These are phyloP conservation scores for Dioctria rufipes DNA, from an alignment of 2,888 invertebrate species.

Conservation along the genomic window DNA sequence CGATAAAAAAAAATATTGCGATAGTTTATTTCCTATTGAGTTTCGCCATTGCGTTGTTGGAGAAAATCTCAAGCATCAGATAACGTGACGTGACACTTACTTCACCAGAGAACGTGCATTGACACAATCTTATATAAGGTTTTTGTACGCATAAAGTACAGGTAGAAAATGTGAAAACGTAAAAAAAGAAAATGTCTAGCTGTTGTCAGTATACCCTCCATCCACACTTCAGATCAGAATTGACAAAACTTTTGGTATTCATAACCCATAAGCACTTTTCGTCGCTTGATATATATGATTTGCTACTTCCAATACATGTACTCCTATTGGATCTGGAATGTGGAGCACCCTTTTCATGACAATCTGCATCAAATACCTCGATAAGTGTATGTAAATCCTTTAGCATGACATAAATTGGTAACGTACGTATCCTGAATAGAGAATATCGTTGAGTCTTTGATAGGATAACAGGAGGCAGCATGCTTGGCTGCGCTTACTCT, in stretches of 20 bases:
- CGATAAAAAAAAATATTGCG: neutral
- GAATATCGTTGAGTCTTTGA: constrained; percentile 41
- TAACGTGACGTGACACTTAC: neutral
- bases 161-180: neutral
- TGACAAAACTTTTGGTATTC: constrained; percentile 51
- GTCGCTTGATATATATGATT: constrained; percentile 35
- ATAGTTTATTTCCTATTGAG: neutral
- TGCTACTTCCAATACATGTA: constrained; percentile 9
- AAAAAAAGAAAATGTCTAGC: neutral
- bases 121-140: neutral
- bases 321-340: neutral
- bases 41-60: constrained; percentile 7
- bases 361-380: constrained; percentile 44
- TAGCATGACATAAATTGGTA: constrained; percentile 51
- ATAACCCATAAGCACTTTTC: constrained; percentile 50
- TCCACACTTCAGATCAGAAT: neutral
- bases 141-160: neutral
- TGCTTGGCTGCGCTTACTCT: neutral
- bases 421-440: constrained; percentile 49
- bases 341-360: constrained; percentile 3
- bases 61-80: neutral
- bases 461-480: constrained; percentile 30
- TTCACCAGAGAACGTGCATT: constrained; percentile 20
- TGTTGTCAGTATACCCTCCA: constrained; percentile 10
- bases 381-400: constrained; percentile 51